A percentile compares a stretch with the other conserved stretches of the same genome.
Conservation (phyloP, 2,888 invertebrate genomes). For the Tuberolachnus salignus region DNA sequence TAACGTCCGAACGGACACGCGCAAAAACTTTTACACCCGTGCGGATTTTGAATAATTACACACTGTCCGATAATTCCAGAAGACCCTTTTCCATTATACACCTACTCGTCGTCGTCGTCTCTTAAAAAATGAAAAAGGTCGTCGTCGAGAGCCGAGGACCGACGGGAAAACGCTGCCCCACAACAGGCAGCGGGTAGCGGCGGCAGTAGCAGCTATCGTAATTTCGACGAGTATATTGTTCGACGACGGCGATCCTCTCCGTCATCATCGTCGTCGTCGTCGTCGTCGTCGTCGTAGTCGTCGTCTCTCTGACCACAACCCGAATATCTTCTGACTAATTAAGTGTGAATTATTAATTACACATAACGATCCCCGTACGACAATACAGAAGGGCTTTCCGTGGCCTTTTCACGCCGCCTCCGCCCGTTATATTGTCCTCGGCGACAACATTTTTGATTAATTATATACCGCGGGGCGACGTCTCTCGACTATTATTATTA, state of each 20-base stretch:
- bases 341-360: conserved; percentile 61
- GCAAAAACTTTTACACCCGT: conserved; percentile 24
- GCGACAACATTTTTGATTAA: conserved; percentile 46
- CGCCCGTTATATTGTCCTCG: conserved; percentile 15
- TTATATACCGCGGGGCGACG: conserved; percentile 23
- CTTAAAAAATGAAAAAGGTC: conserved; percentile 47
- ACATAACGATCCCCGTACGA: conserved; percentile 50
- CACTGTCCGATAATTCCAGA: conserved; percentile 27
- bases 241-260: conserved; percentile 33
- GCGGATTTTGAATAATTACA: conserved; percentile 52
- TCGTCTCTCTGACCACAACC: conserved; percentile 47
- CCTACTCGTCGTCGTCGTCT: neutral
- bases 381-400: conserved; percentile 23
- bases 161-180: too few species aligned
- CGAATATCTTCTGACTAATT: conserved; percentile 58
- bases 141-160: neutral
- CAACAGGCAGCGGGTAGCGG: conserved; percentile 7
- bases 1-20: conserved; percentile 42
- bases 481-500: conserved; percentile 17
- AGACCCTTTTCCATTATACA: conserved; percentile 5
- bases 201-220: conserved; percentile 30
- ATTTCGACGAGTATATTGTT: conserved; percentile 54
- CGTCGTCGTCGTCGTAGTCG: too few species aligned
- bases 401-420: conserved; percentile 10
- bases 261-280: neutral